Percentiles rank a stretch among this genome's conserved stretches.
phyloP scores from a whole-genome alignment of 1,140 invertebrate genomes.

The Sipha flava region DNA sequence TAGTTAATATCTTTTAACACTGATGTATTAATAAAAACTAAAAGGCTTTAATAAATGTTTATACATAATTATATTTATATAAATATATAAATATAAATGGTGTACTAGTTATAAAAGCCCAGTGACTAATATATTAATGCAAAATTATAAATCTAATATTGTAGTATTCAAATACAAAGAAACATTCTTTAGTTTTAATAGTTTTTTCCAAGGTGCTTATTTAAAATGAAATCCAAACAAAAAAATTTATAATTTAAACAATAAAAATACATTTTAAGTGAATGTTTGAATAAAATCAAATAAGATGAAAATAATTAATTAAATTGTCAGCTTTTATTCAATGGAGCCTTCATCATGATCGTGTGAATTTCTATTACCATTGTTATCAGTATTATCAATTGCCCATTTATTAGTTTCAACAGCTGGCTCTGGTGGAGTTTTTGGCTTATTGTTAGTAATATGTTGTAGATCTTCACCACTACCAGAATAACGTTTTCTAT shows the following conservation, averaged over 20 bases:
- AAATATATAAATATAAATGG: not conserved
- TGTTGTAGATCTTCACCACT: not conserved
- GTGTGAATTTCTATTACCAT: conserved; percentile 21
- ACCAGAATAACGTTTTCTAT: conserved; percentile 25
- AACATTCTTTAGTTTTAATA: not conserved
- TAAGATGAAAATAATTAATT: too few species aligned
- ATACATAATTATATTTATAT: not conserved
- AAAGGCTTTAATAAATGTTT: too few species aligned
- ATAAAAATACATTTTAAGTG: not conserved
- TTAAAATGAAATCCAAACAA: not conserved
- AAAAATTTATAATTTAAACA: not conserved
- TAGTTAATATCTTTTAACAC: not conserved
- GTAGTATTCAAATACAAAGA: not conserved
- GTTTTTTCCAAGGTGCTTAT: not conserved
- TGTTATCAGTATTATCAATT: not conserved
- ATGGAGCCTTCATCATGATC: conserved; percentile 15
- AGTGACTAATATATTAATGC: not conserved
- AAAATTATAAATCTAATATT: conserved; percentile 3
- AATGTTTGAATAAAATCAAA: not conserved
- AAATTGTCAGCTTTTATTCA: not conserved
- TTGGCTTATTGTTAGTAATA: conserved; percentile 1
- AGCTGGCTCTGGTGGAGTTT: conserved; percentile 22
- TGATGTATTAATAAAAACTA: not conserved
- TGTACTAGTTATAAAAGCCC: not conserved
- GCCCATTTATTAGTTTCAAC: conserved; percentile 1